Evolutionary conservation across 2,888 invertebrate genomes (phyloP).

Genomic region (Apoderus coryli): DNA sequence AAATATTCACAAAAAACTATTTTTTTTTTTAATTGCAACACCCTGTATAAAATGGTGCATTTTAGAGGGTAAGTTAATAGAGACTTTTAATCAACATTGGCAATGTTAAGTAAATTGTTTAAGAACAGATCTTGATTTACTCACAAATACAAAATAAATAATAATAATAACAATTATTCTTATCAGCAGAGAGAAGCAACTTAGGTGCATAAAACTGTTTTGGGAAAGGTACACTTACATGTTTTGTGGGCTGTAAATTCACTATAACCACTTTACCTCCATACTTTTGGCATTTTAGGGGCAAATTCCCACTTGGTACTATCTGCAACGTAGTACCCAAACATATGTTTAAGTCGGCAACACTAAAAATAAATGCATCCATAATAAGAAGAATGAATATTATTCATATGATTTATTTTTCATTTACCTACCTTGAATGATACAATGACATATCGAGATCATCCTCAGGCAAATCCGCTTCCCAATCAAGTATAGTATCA

Average conservation of each 20-base stretch:
- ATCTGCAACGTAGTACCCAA: constrained; percentile 98
- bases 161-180: too few species aligned
- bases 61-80: too few species aligned
- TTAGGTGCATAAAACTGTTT: too few species aligned
- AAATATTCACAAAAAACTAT: too few species aligned
- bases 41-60: too few species aligned
- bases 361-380: constrained; percentile 46
- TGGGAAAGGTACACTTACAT: constrained; percentile 47
- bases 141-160: too few species aligned
- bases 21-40: too few species aligned
- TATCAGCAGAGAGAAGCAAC: too few species aligned
- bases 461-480: constrained; percentile 77
- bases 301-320: constrained; percentile 89
- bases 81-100: too few species aligned
- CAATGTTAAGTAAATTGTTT: too few species aligned
- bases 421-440: constrained; percentile 57
- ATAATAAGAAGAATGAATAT: constrained; percentile 9
- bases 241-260: constrained; percentile 96
- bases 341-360: constrained; percentile 86
- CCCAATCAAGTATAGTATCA: constrained; percentile 96
- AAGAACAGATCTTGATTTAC: too few species aligned
- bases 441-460: constrained; percentile 73
- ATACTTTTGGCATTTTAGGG: constrained; percentile 69
- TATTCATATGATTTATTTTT: constrained; percentile 7
- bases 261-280: constrained; percentile 84